Evolutionary conservation across 2,797 vertebrate genomes (phyloP).

Genomic region (Sparidentex hasta): DNA sequence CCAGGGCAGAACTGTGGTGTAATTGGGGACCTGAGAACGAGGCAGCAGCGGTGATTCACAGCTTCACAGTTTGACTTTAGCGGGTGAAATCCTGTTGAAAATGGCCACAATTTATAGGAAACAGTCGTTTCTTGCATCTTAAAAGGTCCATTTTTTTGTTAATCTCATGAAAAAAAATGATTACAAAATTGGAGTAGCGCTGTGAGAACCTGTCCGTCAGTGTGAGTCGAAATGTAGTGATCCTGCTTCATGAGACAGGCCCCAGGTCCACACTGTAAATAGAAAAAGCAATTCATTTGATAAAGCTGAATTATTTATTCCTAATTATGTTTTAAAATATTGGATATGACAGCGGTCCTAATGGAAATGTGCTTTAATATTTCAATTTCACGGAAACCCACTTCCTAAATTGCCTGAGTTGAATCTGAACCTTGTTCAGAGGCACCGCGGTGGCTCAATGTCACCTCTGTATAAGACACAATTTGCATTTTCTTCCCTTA

Average conservation of each 20-base stretch:
- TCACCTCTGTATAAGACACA: not conserved
- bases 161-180: not conserved
- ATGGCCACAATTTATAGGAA: not conserved
- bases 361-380: constrained; percentile 46
- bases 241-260: constrained; percentile 17
- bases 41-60: not conserved
- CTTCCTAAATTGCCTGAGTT: constrained; percentile 29
- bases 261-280: constrained; percentile 36
- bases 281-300: constrained; percentile 50
- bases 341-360: constrained; percentile 33
- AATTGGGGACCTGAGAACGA: constrained; percentile 19
- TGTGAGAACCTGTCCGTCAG: not conserved
- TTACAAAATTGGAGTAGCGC: not conserved
- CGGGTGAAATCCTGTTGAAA: not conserved
- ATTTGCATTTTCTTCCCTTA: not conserved
- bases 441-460: not conserved
- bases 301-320: constrained; percentile 51
- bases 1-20: constrained; percentile 3
- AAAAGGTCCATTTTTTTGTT: not conserved
- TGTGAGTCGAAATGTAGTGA: not conserved
- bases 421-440: constrained; percentile 17
- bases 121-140: not conserved
- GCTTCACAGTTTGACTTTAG: not conserved
- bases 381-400: constrained; percentile 37
- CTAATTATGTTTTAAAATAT: constrained; percentile 55